phyloP scores from a whole-genome alignment of 2,113 vertebrate genomes.

The Lycaon pictus region DNA sequence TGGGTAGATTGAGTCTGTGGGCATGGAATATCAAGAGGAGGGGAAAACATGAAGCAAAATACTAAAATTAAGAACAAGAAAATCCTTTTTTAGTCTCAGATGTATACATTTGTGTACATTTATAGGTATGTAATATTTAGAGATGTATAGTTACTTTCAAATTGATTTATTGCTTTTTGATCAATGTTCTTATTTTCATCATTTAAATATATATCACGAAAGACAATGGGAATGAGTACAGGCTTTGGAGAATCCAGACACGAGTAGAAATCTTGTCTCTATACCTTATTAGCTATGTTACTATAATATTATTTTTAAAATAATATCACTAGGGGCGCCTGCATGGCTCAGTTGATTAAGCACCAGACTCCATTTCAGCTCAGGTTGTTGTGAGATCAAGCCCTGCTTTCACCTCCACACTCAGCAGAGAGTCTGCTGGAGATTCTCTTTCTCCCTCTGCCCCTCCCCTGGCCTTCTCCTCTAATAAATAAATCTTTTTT shows the following conservation, averaged over 20 bases:
- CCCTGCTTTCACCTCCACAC: neutral
- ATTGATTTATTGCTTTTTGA: neutral
- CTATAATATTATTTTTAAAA: neutral
- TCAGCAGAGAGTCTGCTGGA: neutral
- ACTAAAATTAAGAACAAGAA: neutral
- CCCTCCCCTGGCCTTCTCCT: neutral
- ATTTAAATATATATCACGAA: slow-evolving; percentile 7
- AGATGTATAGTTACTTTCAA: slow-evolving; percentile 17
- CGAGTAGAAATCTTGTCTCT: neutral
- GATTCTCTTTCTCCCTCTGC: neutral
- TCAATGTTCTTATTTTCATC: neutral
- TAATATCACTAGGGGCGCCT: neutral
- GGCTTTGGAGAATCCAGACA: neutral
- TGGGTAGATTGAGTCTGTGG: neutral
- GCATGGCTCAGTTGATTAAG: neutral
- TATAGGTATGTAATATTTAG: neutral
- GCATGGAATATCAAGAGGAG: neutral
- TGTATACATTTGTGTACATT: neutral
- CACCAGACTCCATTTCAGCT: neutral
- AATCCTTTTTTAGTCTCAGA: neutral
- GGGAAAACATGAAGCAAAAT: neutral
- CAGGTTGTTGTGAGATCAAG: neutral
- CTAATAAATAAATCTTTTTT: neutral
- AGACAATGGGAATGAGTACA: neutral
- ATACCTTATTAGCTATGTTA: neutral